phyloP scores from a whole-genome alignment of 2,888 invertebrate genomes.

The Pristionchus japonicus region DNA sequence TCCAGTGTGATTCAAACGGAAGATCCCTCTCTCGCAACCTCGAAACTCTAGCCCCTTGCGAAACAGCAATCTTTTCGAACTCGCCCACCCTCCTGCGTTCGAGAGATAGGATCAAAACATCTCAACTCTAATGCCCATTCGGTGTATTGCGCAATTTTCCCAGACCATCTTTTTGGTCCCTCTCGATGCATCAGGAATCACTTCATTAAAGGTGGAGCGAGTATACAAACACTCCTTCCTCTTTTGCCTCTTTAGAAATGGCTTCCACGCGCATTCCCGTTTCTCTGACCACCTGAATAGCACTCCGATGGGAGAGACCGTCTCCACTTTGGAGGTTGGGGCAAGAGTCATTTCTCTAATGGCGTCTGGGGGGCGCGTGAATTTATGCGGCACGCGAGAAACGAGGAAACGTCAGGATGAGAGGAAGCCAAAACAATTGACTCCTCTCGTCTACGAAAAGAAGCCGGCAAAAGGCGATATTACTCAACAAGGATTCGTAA shows the following conservation, averaged over 20 bases:
- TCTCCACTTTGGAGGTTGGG: background rate
- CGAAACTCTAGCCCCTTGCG: background rate
- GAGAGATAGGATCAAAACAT: constrained; percentile 6
- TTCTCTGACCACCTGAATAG: background rate
- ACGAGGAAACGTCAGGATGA: background rate
- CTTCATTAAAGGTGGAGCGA: background rate
- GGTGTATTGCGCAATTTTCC: background rate
- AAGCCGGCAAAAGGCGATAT: background rate
- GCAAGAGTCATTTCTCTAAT: background rate
- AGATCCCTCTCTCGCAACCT: background rate
- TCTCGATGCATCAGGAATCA: background rate
- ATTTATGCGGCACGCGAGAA: background rate
- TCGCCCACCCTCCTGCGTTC: background rate
- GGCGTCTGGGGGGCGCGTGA: background rate
- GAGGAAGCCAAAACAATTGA: background rate
- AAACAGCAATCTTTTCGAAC: background rate
- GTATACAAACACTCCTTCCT: background rate
- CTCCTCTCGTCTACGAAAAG: background rate
- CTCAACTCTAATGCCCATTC: background rate
- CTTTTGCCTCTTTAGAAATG: background rate
- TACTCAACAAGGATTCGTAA: background rate
- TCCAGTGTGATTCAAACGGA: background rate
- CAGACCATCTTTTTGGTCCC: background rate
- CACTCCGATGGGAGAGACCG: background rate
- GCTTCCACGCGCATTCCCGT: background rate